These are phyloP conservation scores for Chelmon rostratus DNA, from an alignment of 2,797 vertebrate species.

Conservation along the genomic window DNA sequence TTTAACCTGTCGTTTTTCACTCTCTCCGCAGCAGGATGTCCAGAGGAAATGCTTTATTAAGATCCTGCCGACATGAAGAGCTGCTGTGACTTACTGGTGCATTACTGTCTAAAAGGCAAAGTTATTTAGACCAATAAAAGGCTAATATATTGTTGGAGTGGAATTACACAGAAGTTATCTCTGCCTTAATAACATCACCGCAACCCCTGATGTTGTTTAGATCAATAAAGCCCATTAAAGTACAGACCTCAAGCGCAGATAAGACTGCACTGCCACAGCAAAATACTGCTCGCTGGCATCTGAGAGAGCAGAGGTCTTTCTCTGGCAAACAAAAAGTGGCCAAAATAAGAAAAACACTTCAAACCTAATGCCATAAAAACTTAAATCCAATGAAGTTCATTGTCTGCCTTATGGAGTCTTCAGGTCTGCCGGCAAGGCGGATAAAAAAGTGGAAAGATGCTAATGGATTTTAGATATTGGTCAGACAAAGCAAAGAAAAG, in stretches of 20 bases:
- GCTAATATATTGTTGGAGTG: slow-evolving; percentile 89
- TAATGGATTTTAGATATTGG: slow-evolving; percentile 57
- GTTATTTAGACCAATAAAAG: slow-evolving; percentile 90
- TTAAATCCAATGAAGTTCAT: slow-evolving; percentile 52
- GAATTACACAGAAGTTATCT: slow-evolving; percentile 90
- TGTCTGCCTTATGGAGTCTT: slow-evolving; percentile 44
- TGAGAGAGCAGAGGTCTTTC: slow-evolving; percentile 69
- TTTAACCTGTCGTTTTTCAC: slow-evolving; percentile 83
- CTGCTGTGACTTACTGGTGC: slow-evolving; percentile 86
- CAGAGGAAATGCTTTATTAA: slow-evolving; percentile 89
- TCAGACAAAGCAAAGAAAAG: slow-evolving; percentile 30
- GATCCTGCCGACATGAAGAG: slow-evolving; percentile 85
- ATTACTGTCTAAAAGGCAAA: slow-evolving; percentile 90
- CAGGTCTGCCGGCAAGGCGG: slow-evolving; percentile 24
- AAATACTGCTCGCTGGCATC: slow-evolving; percentile 75
- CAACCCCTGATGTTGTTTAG: slow-evolving; percentile 89
- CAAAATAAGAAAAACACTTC: slow-evolving; percentile 61
- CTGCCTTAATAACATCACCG: slow-evolving; percentile 87
- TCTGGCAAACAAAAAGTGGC: slow-evolving; percentile 72
- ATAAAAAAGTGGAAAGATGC: slow-evolving; percentile 62
- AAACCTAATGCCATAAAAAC: slow-evolving; percentile 59
- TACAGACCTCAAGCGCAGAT: slow-evolving; percentile 85
- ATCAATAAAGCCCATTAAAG: slow-evolving; percentile 91
- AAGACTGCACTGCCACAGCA: slow-evolving; percentile 73
- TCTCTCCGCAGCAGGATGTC: slow-evolving; percentile 81